Base-by-base conservation (phyloP, 2,888 invertebrate genomes). In the Hedychridium roseum region DNA sequence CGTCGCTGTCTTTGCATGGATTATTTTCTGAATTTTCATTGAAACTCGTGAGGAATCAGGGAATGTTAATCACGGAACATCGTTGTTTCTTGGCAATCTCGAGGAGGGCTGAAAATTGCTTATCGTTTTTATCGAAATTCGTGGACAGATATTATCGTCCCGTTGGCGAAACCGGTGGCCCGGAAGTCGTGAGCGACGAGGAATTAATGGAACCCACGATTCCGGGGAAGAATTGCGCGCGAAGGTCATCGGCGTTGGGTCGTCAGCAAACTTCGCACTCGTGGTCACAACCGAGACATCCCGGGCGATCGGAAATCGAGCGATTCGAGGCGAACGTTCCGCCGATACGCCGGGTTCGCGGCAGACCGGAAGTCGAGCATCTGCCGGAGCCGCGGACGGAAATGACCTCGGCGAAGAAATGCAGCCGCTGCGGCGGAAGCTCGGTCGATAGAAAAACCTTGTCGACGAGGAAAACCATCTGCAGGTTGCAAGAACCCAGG, bases 361-460 rank as follows among this genome's bases (percentile, higher is more conserved):
- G 50, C n/a, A 68, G 57, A 37, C 56, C 68, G 16, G 60, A 65
- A 7, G n/a, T 48, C 6, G 62, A 66, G 27, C 54, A 49, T 0
- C 28, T 54, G 2, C 35, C 43, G 9, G 66, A 57, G 14, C 12
- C 48, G 7, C 47, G 32, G 9, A 26, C 18, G 7, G 60, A 58
- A 18, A 26, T 43, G 27, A 16, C 20, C 18, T 49, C 43, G 7
- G 26, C 32, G 0, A 60, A 49, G 28, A 66, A 57, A 41, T 70
- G 70, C 46, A 60, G 55, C 38, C 58, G 59, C 26, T 70, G 70
- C 32, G 65, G 62, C 9, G 53, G n/a, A n/a, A n/a, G n/a, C n/a
- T n/a, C n/a, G n/a, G n/a, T n/a, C n/a, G n/a, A n/a, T n/a, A n/a
- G n/a, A n/a, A n/a, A n/a, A n/a, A n/a, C n/a, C n/a, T n/a, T n/a